Evolutionary conservation across 64 coral and sea anemone species (phyloP).

Genomic region (Dendrophyllia cribrosa): DNA sequence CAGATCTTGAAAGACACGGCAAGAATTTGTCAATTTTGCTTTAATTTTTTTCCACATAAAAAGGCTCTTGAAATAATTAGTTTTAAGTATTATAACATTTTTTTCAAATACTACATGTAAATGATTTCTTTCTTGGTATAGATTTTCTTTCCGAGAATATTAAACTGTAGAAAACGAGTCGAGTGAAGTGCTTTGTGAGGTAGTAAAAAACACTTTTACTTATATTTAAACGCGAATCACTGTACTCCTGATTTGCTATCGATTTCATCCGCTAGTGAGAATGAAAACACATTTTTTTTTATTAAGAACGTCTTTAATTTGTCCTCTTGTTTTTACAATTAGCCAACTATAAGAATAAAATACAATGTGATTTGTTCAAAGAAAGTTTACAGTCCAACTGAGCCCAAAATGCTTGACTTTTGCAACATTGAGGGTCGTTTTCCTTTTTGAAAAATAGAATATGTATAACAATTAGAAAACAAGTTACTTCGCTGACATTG

Average conservation of each 20-base stretch:
- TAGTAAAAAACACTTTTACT: neutral
- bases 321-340: no score
- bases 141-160: neutral
- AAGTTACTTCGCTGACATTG: no score
- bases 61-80: neutral
- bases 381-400: no score
- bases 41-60: neutral
- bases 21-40: neutral
- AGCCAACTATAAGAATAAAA: no score
- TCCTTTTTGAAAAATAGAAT: no score
- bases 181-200: neutral
- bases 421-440: no score
- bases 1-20: neutral
- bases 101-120: neutral
- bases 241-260: neutral
- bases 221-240: neutral
- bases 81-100: neutral
- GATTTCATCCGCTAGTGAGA: neutral
- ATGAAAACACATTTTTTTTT: conserved; percentile 1
- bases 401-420: no score
- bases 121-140: neutral
- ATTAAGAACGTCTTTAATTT: no score
- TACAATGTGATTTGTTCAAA: no score
- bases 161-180: neutral
- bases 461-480: no score